Conservation (phyloP, 64 coral and sea anemone species). For the Porites lutea region DNA sequence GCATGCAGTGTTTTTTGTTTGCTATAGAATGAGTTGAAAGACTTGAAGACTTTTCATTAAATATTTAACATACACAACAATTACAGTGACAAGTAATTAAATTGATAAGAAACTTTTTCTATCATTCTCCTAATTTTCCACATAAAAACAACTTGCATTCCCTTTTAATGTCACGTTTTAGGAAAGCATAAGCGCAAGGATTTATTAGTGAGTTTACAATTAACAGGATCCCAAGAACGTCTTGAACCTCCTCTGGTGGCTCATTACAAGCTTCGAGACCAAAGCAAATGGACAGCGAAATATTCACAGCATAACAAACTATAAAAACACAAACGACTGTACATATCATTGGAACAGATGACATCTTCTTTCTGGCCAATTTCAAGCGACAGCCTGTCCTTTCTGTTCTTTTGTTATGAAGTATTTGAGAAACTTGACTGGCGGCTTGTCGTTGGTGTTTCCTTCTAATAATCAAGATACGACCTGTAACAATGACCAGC, state of each 20-base stretch:
- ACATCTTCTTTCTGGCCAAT: slow-evolving; percentile 2
- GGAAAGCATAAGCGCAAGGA: neutral
- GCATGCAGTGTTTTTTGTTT: no score
- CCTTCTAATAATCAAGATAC: neutral
- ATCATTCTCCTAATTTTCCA: neutral
- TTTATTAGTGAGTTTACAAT: slow-evolving; percentile 4
- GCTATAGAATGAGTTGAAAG: no score
- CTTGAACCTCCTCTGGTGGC: neutral
- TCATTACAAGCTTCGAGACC: neutral
- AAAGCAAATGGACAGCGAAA: neutral
- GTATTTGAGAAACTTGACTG: slow-evolving; percentile 24
- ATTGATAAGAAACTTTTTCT: neutral
- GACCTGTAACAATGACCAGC: neutral
- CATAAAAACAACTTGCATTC: neutral
- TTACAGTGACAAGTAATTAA: neutral
- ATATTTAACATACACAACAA: no score
- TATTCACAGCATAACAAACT: slow-evolving; percentile 19
- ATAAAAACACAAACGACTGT: slow-evolving; percentile 6
- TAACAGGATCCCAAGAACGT: neutral
- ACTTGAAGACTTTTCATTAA: no score
- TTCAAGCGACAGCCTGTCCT: neutral
- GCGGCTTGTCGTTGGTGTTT: neutral
- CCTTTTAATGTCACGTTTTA: slow-evolving; percentile 8
- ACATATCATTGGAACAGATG: slow-evolving; percentile 20
- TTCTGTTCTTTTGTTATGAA: neutral